Evolutionary conservation across 2,888 invertebrate species (phyloP).

Genomic region (Cepaea hortensis): DNA sequence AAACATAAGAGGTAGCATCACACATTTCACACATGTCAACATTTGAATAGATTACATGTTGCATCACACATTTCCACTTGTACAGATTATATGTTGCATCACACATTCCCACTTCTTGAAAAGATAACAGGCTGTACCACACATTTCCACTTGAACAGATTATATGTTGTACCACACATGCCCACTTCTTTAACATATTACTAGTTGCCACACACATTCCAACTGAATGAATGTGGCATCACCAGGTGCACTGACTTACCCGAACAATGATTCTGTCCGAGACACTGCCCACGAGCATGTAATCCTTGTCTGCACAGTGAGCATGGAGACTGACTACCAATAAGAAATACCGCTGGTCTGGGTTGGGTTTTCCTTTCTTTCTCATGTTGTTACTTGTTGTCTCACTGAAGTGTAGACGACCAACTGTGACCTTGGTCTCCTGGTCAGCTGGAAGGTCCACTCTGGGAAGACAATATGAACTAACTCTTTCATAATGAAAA

Average conservation of each 20-base stretch:
- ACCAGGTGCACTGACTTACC: slow-evolving; percentile 79
- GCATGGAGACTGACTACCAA: slow-evolving; percentile 94
- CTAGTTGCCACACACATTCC: no score
- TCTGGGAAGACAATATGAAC: slow-evolving; percentile 56
- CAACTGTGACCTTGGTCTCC: slow-evolving; percentile 84
- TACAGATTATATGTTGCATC: no score
- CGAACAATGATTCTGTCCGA: slow-evolving; percentile 97
- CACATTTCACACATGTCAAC: no score
- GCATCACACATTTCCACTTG: no score
- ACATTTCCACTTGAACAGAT: no score
- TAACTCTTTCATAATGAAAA: neutral
- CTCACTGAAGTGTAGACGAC: slow-evolving; percentile 97
- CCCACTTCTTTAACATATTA: no score
- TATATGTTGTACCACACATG: no score
- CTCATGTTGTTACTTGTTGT: slow-evolving; percentile 99
- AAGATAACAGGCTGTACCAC: no score
- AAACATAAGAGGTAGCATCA: no score
- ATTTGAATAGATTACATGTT: no score
- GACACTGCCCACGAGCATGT: slow-evolving; percentile 83
- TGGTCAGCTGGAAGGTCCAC: slow-evolving; percentile 83
- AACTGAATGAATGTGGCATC: no score
- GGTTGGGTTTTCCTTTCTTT: slow-evolving; percentile 98
- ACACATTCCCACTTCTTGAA: no score
- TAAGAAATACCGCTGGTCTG: slow-evolving; percentile 97
- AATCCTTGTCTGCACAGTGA: slow-evolving; percentile 86